Evolutionary conservation across 2,888 invertebrate genomes (phyloP).

Genomic region (Spilarctia lutea): DNA sequence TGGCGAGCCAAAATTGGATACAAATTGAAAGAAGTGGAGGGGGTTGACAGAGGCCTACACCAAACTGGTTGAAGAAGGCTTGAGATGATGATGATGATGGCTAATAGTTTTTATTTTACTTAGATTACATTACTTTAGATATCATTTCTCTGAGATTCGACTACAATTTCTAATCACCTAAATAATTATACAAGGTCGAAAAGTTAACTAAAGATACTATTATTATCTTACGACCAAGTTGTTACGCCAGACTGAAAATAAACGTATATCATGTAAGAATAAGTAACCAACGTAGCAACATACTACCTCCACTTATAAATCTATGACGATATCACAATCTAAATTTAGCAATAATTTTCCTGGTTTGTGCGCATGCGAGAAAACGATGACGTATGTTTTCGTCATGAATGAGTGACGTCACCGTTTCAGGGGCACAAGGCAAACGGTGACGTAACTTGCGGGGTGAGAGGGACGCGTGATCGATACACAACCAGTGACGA

Average conservation of each 20-base stretch:
- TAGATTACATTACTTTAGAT: no score
- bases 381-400: slow-evolving; percentile 67
- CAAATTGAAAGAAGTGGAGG: no score
- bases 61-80: no score
- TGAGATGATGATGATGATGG: no score
- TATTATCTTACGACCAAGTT: background rate
- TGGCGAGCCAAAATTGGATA: no score
- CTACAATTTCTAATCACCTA: background rate
- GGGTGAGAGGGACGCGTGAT: slow-evolving; percentile 58
- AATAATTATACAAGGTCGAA: background rate
- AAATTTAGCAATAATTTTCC: slow-evolving; percentile 56
- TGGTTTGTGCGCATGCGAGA: slow-evolving; percentile 67
- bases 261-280: background rate
- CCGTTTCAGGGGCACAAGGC: slow-evolving; percentile 54
- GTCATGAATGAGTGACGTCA: slow-evolving; percentile 74
- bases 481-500: slow-evolving; percentile 67
- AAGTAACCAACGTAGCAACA: slow-evolving; percentile 28
- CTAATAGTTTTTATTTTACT: background rate
- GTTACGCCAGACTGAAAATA: background rate
- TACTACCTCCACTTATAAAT: slow-evolving; percentile 39
- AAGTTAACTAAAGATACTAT: background rate
- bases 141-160: background rate
- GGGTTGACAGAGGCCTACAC: no score
- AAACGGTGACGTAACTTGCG: slow-evolving; percentile 73
- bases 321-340: slow-evolving; percentile 54